Evolutionary conservation across 2,888 invertebrate genomes (phyloP), one percentile per base, ranked within the genome.

Genomic region (Eupelmus urozonus): DNA sequence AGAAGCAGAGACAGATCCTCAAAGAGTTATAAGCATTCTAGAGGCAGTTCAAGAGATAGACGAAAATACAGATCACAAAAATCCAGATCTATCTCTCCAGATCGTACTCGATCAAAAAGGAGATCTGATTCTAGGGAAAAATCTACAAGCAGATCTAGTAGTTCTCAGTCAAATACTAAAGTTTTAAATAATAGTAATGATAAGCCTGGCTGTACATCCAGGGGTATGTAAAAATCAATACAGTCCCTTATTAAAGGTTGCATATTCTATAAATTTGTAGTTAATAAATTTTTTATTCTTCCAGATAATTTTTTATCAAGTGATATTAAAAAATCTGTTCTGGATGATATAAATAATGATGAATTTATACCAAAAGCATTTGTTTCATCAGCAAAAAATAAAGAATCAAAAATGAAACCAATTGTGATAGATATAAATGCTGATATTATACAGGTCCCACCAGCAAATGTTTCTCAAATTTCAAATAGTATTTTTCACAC

Each of bases 391-490:
- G 91, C 92, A 42, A 91, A 90, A 82, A 85, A 81, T 25, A 92
- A 89, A 82, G 93, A 94, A 81, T 94, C 93, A 82, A 91, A 93
- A 49, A 90, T 92, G 2, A 93, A 93, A 82, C 94, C 93, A 86
- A 94, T 95, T 82, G 93, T 95, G 0, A 95, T 95, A 80, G 95
- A 95, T 85, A 91, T 95, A 71, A 92, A 93, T 82, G 91, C 93
- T 1, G 93, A 95, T 83, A 95, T 94, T 25, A 93, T 95, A 63
- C 93, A 92, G 82, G 90, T 95, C 16, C 93, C 95, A 29, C 91
- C 92, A 77, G 86, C 92, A n/a, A n/a, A n/a, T n/a, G n/a, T n/a
- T n/a, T n/a, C n/a, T n/a, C n/a, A n/a, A 49, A 74, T 81, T 23
- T 67, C 84, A 0, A 87, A 89, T 40, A 89, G 88, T 74, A 87